Evolutionary conservation across 2,888 invertebrate genomes (phyloP).

Genomic region (Bursaphelenchus okinawaensis): DNA sequence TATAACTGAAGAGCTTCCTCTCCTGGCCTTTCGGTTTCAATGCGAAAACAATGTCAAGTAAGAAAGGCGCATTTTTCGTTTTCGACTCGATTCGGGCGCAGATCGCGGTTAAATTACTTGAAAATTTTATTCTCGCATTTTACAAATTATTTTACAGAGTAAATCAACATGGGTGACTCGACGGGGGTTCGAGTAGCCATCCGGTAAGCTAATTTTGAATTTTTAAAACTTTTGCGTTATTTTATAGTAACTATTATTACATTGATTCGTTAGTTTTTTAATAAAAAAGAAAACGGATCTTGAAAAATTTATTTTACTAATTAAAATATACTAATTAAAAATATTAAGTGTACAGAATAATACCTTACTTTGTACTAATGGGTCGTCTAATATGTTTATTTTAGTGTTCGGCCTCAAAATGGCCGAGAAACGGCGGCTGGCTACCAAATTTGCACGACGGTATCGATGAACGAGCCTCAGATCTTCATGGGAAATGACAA

Average conservation of each 20-base stretch:
- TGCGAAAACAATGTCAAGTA: neutral
- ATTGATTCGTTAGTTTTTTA: neutral
- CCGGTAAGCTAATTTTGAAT: neutral
- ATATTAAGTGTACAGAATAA: no score
- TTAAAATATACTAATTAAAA: no score
- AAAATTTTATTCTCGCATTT: neutral
- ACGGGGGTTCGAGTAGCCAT: slow-evolving; percentile 10
- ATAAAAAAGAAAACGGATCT: no score
- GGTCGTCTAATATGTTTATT: no score
- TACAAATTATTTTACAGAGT: neutral
- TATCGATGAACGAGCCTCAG: slow-evolving; percentile 78
- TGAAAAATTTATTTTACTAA: no score
- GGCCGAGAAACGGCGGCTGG: slow-evolving; percentile 74
- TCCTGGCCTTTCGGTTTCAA: no score
- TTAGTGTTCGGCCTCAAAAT: slow-evolving; percentile 87
- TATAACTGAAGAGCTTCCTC: no score
- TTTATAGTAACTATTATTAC: no score
- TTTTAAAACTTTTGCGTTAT: neutral
- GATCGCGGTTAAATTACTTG: neutral
- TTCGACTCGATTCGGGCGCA: neutral
- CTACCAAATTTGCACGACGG: slow-evolving; percentile 74
- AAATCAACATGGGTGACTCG: neutral
- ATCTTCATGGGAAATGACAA: slow-evolving; percentile 67
- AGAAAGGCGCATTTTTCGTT: neutral
- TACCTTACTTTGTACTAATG: no score